Evolutionary conservation across 2,888 invertebrate species (phyloP).

Genomic region (Xestia xanthographa): DNA sequence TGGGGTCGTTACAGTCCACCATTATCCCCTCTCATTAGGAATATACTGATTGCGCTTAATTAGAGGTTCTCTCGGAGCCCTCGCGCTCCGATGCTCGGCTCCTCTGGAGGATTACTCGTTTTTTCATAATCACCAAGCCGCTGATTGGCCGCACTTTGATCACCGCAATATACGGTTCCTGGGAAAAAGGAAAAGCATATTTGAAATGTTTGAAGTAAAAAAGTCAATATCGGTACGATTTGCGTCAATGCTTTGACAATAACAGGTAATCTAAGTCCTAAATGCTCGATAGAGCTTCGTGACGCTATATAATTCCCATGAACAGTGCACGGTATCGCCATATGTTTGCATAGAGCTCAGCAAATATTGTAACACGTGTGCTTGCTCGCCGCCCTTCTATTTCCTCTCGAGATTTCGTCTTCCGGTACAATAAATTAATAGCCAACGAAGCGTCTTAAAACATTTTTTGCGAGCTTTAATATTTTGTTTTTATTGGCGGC

Average conservation of each 20-base stretch:
- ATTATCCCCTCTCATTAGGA: conserved; percentile 90
- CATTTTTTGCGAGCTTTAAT: conserved; percentile 81
- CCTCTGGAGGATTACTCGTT: conserved; percentile 87
- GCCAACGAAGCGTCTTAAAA: conserved; percentile 75
- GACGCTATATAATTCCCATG: conserved; percentile 72
- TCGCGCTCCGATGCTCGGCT: conserved; percentile 84
- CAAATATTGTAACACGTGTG: conserved; percentile 91
- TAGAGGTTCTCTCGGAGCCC: conserved; percentile 87
- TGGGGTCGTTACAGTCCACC: conserved; percentile 88
- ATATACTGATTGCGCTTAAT: conserved; percentile 91
- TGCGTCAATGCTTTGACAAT: conserved; percentile 62
- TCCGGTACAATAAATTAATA: conserved; percentile 89
- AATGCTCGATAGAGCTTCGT: conserved; percentile 33
- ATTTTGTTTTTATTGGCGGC: conserved; percentile 78
- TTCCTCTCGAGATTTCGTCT: conserved; percentile 90
- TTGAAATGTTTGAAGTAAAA: conserved; percentile 66
- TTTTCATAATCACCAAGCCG: conserved; percentile 89
- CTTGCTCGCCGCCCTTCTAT: conserved; percentile 85
- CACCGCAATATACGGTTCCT: conserved; percentile 87
- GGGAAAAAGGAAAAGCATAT: conserved; percentile 80
- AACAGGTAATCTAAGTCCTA: conserved; percentile 59
- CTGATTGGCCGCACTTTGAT: conserved; percentile 88
- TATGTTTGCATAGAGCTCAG: conserved; percentile 87
- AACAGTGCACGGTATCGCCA: conserved; percentile 80
- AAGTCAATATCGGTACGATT: conserved; percentile 42